Evolutionary conservation across 2,888 invertebrate species (phyloP).

Genomic region (Mythimna ferrago): DNA sequence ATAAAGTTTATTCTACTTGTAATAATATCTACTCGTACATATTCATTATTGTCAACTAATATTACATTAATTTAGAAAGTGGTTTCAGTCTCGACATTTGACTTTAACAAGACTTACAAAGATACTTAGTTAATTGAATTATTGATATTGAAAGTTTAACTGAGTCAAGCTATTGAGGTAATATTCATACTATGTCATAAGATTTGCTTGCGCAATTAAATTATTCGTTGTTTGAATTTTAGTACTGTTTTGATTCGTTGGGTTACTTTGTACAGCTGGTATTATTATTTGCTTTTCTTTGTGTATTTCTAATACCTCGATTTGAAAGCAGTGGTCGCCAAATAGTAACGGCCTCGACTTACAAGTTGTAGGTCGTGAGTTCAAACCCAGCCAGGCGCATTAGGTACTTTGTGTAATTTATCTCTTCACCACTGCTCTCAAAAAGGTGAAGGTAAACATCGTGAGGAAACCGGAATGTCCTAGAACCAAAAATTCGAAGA

Average conservation of each 20-base stretch:
- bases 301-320: not conserved
- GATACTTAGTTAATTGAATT: constrained; percentile 23
- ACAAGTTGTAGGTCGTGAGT: too few relatives aligned
- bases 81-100: constrained; percentile 18
- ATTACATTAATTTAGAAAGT: constrained; percentile 26
- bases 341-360: too few relatives aligned
- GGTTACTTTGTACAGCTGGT: not conserved
- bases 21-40: not conserved
- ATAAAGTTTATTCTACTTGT: too few relatives aligned
- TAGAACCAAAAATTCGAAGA: too few relatives aligned
- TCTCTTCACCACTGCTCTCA: too few relatives aligned
- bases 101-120: constrained; percentile 27
- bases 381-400: too few relatives aligned
- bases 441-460: too few relatives aligned
- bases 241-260: not conserved
- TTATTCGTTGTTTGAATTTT: constrained; percentile 13
- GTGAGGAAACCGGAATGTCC: too few relatives aligned
- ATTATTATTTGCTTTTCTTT: not conserved
- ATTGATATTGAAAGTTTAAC: constrained; percentile 34
- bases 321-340: too few relatives aligned
- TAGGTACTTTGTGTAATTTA: too few relatives aligned
- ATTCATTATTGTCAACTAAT: constrained; percentile 16
- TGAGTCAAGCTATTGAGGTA: constrained; percentile 33
- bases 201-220: constrained; percentile 24
- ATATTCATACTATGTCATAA: constrained; percentile 13